These are phyloP conservation scores for Stercorarius parasiticus DNA, from an alignment of 2,113 vertebrate species.

Conservation along the genomic window DNA sequence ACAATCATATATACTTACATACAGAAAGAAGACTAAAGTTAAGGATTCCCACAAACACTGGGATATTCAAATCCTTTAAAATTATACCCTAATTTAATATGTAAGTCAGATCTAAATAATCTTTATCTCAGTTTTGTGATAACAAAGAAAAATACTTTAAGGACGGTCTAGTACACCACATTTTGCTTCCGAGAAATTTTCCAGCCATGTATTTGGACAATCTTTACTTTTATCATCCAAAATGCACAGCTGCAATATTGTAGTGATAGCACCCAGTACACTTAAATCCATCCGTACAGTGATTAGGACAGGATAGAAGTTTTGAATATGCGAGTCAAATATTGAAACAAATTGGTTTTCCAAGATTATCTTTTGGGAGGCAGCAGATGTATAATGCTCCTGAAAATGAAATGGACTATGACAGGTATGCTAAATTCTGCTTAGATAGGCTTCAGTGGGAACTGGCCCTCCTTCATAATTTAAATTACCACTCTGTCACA, in stretches of 20 bases:
- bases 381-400: background rate
- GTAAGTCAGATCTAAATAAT: background rate
- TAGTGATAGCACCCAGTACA: background rate
- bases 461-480: constrained; percentile 27
- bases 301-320: background rate
- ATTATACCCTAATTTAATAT: background rate
- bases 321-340: background rate
- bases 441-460: constrained; percentile 28
- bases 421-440: constrained; percentile 52
- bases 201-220: background rate
- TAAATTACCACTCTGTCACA: background rate
- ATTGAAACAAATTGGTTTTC: background rate
- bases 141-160: background rate
- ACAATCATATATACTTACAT: too few relatives aligned
- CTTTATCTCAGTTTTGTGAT: background rate
- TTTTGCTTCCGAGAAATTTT: background rate
- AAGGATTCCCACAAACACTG: background rate
- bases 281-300: background rate
- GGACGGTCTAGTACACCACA: background rate
- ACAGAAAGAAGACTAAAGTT: background rate
- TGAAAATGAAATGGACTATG: constrained; percentile 45
- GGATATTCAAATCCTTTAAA: background rate
- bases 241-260: background rate
- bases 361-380: background rate
- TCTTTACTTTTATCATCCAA: background rate